These are phyloP conservation scores for Drosophila planitibia DNA, from an alignment of 2,888 invertebrate genomes.

Conservation along the genomic window DNA sequence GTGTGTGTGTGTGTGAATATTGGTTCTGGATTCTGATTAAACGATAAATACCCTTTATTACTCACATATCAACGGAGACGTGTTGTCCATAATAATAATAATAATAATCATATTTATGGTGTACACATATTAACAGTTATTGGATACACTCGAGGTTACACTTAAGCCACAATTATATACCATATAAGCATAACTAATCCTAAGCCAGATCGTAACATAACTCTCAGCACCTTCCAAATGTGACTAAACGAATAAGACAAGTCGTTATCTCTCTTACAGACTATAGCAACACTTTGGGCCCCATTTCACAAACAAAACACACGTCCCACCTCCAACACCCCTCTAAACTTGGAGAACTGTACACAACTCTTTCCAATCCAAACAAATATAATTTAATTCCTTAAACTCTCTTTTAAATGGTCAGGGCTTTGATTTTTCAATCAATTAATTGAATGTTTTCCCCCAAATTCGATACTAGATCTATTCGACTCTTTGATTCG, in stretches of 20 bases:
- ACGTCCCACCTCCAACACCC: conserved; percentile 1
- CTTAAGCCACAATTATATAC: conserved; percentile 27
- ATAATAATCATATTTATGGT: conserved; percentile 12
- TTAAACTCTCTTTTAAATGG: conserved; percentile 25
- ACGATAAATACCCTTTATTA: conserved; percentile 1
- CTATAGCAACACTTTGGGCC: conserved; percentile 26
- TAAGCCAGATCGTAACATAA: conserved; percentile 57
- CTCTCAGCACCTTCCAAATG: conserved; percentile 40
- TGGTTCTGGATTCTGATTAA: conserved; percentile 32
- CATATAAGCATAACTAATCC: conserved; percentile 33
- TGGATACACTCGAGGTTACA: conserved; percentile 10
- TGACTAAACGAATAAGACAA: conserved; percentile 54
- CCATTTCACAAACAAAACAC: neutral
- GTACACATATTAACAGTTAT: conserved; percentile 30
- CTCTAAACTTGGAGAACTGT: conserved; percentile 13
- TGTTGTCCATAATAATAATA: neutral
- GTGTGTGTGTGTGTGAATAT: conserved; percentile 20
- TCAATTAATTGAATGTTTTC: conserved; percentile 49
- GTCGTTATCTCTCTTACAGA: conserved; percentile 23
- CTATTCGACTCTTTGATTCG: conserved; percentile 36
- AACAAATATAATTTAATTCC: neutral
- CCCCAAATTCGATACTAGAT: conserved; percentile 14
- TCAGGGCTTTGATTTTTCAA: conserved; percentile 31
- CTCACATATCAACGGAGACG: neutral
- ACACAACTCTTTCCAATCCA: conserved; percentile 9